Percentiles rank a stretch among this genome's conserved stretches.
Evolutionary conservation across 2,888 invertebrate species (phyloP).

Genomic region (Acleris sparsana): DNA sequence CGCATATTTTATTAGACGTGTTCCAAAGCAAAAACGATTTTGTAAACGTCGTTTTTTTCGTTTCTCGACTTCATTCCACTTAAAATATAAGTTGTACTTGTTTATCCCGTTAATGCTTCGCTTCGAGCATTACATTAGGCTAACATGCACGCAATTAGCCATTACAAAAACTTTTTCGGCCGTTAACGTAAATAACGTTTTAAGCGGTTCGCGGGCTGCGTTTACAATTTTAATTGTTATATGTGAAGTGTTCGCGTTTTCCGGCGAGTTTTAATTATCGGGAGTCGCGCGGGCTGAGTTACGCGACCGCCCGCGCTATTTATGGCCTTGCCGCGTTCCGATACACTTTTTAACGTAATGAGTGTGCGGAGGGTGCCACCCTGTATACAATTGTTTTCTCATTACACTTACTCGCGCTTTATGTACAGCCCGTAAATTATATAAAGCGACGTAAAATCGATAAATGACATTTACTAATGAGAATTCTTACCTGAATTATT

Average conservation of each 20-base stretch:
- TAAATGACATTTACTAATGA: neutral
- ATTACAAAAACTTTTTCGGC: constrained; percentile 30
- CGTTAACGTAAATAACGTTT: constrained; percentile 47
- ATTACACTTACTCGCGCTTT: constrained; percentile 27
- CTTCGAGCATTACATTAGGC: constrained; percentile 21
- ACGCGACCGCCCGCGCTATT: constrained; percentile 84
- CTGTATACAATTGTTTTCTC: constrained; percentile 51
- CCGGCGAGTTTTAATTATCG: constrained; percentile 84
- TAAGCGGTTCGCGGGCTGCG: constrained; percentile 68
- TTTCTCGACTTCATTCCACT: neutral
- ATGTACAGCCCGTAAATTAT: constrained; percentile 11
- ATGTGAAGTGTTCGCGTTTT: constrained; percentile 77
- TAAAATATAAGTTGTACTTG: neutral
- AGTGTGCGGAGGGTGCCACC: constrained; percentile 66
- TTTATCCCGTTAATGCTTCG: neutral
- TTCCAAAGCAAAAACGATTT: neutral
- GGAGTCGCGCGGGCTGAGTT: constrained; percentile 79
- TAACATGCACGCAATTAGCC: constrained; percentile 26
- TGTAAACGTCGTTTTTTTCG: too few species aligned
- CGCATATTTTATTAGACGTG: neutral
- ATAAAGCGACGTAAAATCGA: neutral
- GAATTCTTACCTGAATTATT: neutral
- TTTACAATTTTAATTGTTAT: constrained; percentile 80
- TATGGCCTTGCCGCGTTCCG: constrained; percentile 78
- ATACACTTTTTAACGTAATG: constrained; percentile 84